A percentile compares a stretch with the other conserved stretches of the same genome.
phyloP scores from a whole-genome alignment of 2,797 vertebrate genomes.

The Hylomyscus alleni region DNA sequence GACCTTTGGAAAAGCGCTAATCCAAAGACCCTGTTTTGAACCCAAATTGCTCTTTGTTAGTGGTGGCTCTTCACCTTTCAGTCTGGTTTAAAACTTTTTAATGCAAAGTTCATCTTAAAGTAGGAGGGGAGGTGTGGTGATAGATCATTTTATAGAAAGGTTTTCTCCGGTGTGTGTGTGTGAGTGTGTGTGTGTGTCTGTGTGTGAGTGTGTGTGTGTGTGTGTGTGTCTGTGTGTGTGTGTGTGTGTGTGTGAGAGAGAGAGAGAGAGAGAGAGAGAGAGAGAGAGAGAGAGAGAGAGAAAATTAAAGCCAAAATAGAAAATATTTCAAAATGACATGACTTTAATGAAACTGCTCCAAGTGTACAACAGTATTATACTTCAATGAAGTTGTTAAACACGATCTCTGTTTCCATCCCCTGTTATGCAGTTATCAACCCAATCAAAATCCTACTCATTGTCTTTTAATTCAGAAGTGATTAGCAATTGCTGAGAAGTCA shows the following conservation, averaged over 20 bases:
- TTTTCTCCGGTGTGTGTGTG: constrained; percentile 7
- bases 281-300: background rate
- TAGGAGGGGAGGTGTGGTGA: background rate
- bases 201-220: background rate
- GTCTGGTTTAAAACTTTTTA: background rate
- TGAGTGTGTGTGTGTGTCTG: constrained; percentile 21
- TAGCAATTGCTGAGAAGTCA: constrained; percentile 91
- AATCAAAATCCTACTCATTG: constrained; percentile 91
- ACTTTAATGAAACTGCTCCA: constrained; percentile 71
- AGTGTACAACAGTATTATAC: constrained; percentile 78
- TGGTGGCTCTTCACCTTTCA: constrained; percentile 12
- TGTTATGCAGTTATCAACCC: constrained; percentile 93
- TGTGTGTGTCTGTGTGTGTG: background rate
- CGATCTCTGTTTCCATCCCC: constrained; percentile 92
- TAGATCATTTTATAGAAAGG: background rate
- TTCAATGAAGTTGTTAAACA: constrained; percentile 92
- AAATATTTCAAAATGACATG: constrained; percentile 77
- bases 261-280: background rate
- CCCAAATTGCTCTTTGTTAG: background rate
- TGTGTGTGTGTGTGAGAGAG: background rate
- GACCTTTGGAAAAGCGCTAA: constrained; percentile 63
- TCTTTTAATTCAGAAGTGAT: constrained; percentile 91
- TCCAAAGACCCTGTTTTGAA: background rate
- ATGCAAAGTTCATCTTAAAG: background rate
- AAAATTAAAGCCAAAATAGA: constrained; percentile 34